Conservation (phyloP, 2,113 vertebrate genomes). For the Tetraodon nigroviridis region DNA sequence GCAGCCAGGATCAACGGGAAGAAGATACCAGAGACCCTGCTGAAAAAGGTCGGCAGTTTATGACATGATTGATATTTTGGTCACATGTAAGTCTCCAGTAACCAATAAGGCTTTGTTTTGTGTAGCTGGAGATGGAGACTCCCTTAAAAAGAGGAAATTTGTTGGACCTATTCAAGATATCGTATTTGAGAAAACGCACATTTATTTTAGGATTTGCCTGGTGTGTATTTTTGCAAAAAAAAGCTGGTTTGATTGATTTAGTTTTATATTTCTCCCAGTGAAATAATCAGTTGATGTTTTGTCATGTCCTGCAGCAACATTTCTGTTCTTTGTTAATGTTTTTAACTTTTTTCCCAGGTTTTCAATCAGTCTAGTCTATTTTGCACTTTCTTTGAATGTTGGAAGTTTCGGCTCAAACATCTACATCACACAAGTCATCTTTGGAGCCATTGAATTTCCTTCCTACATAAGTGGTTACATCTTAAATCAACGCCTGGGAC, state of each 20-base stretch:
- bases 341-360: no score
- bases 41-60: conserved; percentile 70
- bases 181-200: conserved; percentile 70
- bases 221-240: no score
- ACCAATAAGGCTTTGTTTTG: neutral
- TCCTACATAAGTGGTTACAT: conserved; percentile 72
- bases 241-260: no score
- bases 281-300: no score
- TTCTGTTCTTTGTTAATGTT: no score
- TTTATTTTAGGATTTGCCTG: neutral
- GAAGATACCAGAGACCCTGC: no score
- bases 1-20: no score
- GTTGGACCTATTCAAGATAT: conserved; percentile 76
- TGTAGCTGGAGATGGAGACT: conserved; percentile 40
- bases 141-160: conserved; percentile 53
- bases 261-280: neutral
- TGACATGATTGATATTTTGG: neutral
- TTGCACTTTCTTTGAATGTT: conserved; percentile 82
- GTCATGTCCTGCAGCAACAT: no score
- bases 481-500: conserved; percentile 74
- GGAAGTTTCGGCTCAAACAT: conserved; percentile 89
- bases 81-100: neutral
- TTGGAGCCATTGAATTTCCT: conserved; percentile 81
- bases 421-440: conserved; percentile 88
- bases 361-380: no score